Base-by-base conservation (phyloP, 2,888 invertebrate genomes). In the Netelia melanura region DNA sequence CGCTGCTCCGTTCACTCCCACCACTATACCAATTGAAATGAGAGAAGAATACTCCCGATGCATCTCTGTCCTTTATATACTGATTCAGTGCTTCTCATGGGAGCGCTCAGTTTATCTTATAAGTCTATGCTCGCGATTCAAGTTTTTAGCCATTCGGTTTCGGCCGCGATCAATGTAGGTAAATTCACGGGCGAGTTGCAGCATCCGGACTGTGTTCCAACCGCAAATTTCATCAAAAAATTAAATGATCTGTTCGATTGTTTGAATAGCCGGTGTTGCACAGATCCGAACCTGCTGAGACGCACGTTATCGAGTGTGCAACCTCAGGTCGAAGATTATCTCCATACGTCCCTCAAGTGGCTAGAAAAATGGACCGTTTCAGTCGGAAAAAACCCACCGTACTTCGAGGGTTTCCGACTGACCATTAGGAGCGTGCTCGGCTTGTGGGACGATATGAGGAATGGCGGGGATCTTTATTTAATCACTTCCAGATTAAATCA, bases 121-220 rank as follows among this genome's bases (percentile, higher is more conserved):
- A n/a, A n/a, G n/a, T n/a, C n/a, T n/a, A n/a, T n/a, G n/a, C 81
- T 87, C 23, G 89, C 89, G 14, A 75, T 87, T 0, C 90, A 90
- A 85, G 76, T 89, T 64, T 90, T 89, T 43, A 90, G 90, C 79
- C 84, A 86, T 23, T 83, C 89, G 0, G 85, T 89, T 8, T 70
- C 84, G n/a, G 76, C 87, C 38, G 89, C 89, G 17, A 64, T 89
- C 38, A 64, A 82, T 48, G 83, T 88, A 1, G 87, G 83, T 6
- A 14, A 67, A 9, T 58, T 80, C 2, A 86, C 86, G 6, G 84
- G 85, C 1, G 83, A 87, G 9, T 72, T 90, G 23, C 80, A 81
- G 64, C 70, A 86, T 65, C 70, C 75, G 8, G 68, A 81, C 23
- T 71, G 86, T 43, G 10, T 74, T 9, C 54, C 83, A 3, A 90